Evolutionary conservation across 2,113 vertebrate genomes (phyloP), one percentile per base, ranked within the genome.

Genomic region (Microcebus lehilahytsara): DNA sequence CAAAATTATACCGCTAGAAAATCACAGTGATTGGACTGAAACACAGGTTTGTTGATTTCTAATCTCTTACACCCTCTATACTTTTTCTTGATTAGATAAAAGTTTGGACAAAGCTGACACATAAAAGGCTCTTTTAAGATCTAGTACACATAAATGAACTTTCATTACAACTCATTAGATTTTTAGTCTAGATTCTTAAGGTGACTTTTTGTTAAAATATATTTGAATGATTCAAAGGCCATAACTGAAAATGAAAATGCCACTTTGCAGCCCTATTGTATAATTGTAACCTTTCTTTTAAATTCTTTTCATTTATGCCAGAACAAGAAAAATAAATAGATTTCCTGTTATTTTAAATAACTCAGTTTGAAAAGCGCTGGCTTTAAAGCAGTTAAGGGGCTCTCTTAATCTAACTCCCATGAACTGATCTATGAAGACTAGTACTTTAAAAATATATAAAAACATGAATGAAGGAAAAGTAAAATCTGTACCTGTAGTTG

Each of bases 401-500:
- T 64, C 72, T 74, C 81, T 90, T 23, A 53, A 46, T 25, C 27
- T 62, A 85, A 93, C 3, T 27, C 22, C n/a, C 17, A 34, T 32
- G n/a, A 46, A 80, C 14, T 58, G 49, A 74, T 30, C 64, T 1
- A 53, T 9, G 72, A 64, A 74, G 64, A 90, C 72, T 23, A 93
- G 42, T 20, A n/a, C 40, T 83, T 46, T 86, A 27, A 93, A 5
- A 87, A 46, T 74, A 93, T 42, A 34, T 87, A 69, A 60, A 79
- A 20, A 94, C 77, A 58, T 25, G 51, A 97, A 87, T 37, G 87
- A 91, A 85, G 46, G 42, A 84, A 93, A 97, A 90, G 83, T 20
- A 91, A 81, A 96, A 58, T 85, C 56, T 91, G 99, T 99, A 99
- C 99, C 99, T 99, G 99, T 97, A 99, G 99, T 98, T 99, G 99